Conservation (phyloP, 2,797 vertebrate species). For the Manis crassicaudata region DNA sequence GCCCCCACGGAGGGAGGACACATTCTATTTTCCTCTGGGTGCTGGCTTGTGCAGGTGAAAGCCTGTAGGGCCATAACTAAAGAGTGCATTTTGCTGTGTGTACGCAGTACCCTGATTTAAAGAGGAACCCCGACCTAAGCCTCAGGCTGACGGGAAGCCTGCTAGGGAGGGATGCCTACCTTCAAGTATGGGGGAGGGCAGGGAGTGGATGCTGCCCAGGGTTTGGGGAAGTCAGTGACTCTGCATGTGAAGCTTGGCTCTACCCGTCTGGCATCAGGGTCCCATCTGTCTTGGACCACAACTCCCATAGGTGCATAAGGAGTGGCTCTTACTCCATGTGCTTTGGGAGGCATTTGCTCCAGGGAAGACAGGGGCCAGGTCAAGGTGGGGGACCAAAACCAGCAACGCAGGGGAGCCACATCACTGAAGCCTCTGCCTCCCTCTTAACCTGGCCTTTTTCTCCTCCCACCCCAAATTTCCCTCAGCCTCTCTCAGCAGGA, state of each 20-base stretch:
- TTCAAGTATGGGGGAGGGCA: neutral
- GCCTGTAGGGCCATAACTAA: too few relatives aligned
- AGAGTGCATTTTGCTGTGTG: neutral
- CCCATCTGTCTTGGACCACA: neutral
- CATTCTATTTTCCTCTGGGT: neutral
- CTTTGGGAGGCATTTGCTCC: neutral
- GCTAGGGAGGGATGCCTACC: neutral
- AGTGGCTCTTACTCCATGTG: neutral
- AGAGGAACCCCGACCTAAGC: neutral
- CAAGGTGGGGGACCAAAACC: neutral
- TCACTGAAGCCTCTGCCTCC: neutral
- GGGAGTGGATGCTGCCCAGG: neutral
- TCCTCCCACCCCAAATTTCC: neutral
- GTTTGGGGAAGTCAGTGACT: neutral
- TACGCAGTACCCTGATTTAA: too few relatives aligned
- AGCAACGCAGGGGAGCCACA: neutral
- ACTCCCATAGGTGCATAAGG: neutral
- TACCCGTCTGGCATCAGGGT: neutral
- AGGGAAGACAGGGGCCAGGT: too few relatives aligned
- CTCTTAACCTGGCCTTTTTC: fast-evolving
- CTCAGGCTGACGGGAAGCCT: neutral
- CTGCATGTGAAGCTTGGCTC: too few relatives aligned
- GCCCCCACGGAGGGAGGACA: neutral
- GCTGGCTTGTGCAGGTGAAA: neutral
- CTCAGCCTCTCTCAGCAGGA: neutral